Percentiles rank a stretch among this genome's conserved stretches.
These are phyloP conservation scores for Megathymus violae DNA, from an alignment of 1,140 invertebrate species.

Conservation along the genomic window DNA sequence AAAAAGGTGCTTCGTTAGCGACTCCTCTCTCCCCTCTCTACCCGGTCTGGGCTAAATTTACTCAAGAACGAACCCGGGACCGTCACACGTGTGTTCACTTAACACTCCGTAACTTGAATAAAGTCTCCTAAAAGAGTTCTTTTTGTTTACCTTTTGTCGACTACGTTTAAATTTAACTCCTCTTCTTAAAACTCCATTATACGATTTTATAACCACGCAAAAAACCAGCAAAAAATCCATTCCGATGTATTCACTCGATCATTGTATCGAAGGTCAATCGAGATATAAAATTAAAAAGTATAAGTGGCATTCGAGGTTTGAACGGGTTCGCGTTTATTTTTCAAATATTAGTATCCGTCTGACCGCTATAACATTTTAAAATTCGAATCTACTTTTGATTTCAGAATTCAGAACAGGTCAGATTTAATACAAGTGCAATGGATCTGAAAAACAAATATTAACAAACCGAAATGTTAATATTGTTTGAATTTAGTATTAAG, in stretches of 20 bases:
- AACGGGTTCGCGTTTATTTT: conserved; percentile 74
- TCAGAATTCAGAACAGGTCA: conserved; percentile 39
- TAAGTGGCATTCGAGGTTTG: conserved; percentile 67
- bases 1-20: conserved; percentile 77
- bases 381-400: conserved; percentile 61
- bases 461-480: not conserved
- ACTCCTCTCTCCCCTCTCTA: conserved; percentile 52
- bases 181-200: conserved; percentile 39
- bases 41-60: conserved; percentile 66
- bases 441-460: conserved; percentile 13
- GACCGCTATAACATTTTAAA: conserved; percentile 77
- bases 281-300: conserved; percentile 82
- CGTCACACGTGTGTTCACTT: conserved; percentile 73
- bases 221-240: conserved; percentile 58
- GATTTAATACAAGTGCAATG: conserved; percentile 18
- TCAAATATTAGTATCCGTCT: conserved; percentile 73
- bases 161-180: conserved; percentile 39
- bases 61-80: conserved; percentile 70
- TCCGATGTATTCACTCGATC: conserved; percentile 67
- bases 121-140: conserved; percentile 51
- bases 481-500: too few relatives aligned
- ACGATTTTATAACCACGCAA: conserved; percentile 41
- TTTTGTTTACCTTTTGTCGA: conserved; percentile 48
- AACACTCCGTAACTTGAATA: conserved; percentile 69
- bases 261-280: conserved; percentile 75